Evolutionary conservation across 2,888 invertebrate species (phyloP).

Genomic region (Sylvicola cinctus): DNA sequence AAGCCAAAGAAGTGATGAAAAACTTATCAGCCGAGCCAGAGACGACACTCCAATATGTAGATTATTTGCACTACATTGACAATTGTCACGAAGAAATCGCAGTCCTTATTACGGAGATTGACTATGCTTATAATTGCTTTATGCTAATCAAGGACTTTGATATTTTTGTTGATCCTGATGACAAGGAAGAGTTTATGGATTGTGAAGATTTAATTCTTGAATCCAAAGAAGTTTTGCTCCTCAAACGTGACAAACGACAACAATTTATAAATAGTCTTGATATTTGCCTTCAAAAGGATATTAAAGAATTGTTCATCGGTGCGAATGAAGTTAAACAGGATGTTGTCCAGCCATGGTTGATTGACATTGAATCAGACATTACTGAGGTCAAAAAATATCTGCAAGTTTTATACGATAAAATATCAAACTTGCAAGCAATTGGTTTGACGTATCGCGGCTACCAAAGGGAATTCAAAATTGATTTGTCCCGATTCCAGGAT

Average conservation of each 20-base stretch:
- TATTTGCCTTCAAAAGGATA: constrained; percentile 55
- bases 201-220: constrained; percentile 21
- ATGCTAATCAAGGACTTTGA: constrained; percentile 64
- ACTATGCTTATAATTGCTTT: constrained; percentile 65
- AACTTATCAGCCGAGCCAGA: constrained; percentile 44
- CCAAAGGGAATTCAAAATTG: constrained; percentile 75
- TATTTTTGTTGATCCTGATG: constrained; percentile 51
- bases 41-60: constrained; percentile 46
- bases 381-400: constrained; percentile 42
- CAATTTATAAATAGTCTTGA: constrained; percentile 50
- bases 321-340: constrained; percentile 53
- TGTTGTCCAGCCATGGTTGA: constrained; percentile 26
- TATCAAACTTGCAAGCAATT: constrained; percentile 39
- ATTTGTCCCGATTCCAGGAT: constrained; percentile 61
- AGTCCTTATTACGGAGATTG: constrained; percentile 46
- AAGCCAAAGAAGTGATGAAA: constrained; percentile 32
- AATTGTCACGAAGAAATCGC: constrained; percentile 44
- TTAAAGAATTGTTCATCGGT: constrained; percentile 46
- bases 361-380: constrained; percentile 38
- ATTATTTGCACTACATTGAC: constrained; percentile 29
- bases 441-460: constrained; percentile 57
- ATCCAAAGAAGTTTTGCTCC: constrained; percentile 47
- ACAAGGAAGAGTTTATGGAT: constrained; percentile 28
- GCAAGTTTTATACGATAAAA: constrained; percentile 36
- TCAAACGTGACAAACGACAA: constrained; percentile 42